Evolutionary conservation across 2,797 vertebrate species (phyloP).

Genomic region (Squalus acanthias): DNA sequence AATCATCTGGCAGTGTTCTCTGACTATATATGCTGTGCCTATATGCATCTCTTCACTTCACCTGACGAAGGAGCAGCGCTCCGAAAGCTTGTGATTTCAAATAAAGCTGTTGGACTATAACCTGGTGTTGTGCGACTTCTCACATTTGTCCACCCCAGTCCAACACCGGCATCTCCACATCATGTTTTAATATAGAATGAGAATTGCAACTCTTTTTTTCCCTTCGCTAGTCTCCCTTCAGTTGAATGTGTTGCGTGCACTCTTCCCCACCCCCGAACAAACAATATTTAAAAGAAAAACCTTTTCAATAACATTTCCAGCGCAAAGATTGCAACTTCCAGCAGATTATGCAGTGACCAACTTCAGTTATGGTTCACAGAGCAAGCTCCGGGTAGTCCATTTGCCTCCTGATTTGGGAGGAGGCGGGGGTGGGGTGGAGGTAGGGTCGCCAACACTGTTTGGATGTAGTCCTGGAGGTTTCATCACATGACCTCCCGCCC

Average conservation of each 20-base stretch:
- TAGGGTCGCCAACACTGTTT: neutral
- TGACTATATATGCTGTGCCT: too few species aligned
- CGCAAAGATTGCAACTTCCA: neutral
- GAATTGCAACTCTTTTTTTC: neutral
- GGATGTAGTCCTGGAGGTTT: neutral
- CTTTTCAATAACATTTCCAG: neutral
- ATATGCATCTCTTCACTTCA: too few species aligned
- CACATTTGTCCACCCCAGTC: too few species aligned
- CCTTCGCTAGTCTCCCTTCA: neutral
- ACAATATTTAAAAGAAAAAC: neutral
- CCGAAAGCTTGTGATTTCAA: too few species aligned
- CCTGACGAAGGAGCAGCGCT: too few species aligned
- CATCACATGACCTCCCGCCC: neutral
- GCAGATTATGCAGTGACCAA: neutral
- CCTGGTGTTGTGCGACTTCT: too few species aligned
- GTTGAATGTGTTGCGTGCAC: neutral
- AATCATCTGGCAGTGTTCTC: too few species aligned
- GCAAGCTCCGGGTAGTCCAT: neutral
- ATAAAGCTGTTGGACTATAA: too few species aligned
- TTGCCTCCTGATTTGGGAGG: neutral
- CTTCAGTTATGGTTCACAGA: neutral
- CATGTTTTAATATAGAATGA: neutral
- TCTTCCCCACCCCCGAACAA: neutral
- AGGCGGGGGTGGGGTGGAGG: neutral
- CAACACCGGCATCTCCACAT: too few species aligned